Base-by-base conservation (phyloP, 2,797 vertebrate species). In the Melanotaenia parkinsoni region DNA sequence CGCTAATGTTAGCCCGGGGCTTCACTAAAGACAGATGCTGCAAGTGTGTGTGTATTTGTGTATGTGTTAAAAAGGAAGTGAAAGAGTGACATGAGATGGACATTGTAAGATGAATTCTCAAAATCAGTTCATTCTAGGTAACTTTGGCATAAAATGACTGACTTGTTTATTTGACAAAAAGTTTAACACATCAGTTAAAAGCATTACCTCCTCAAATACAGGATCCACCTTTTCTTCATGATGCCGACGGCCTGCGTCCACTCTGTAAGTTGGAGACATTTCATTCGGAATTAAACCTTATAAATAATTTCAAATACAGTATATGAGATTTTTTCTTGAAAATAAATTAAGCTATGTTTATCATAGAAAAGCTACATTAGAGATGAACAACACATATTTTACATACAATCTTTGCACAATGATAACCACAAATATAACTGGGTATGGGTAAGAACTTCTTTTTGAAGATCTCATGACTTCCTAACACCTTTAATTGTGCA, bases 1-100 rank as follows among this genome's bases (percentile, higher is more conserved):
- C 74, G 0, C 84, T 84, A 86, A 91, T 74, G 86, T 79, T 79
- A 70, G 82, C 91, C 87, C 4, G 58, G 59, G 87, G 91, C 89
- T 24, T 61, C 82, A 80, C 77, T 75, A 82, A 83, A 82, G 79
- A 78, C 72, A 60, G 78, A 86, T 64, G 72, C 75, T 76, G 58
- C 74, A 61, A 67, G 54, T 43, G 77, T 67, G 73, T 60, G 67
- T 81, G 79, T 80, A 57, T 76, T 72, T 79, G 62, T 40, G 57
- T 20, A 59, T 13, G 68, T 33, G 28, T 73, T 32, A 9, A 45
- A 76, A 61, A 79, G 75, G 81, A 81, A 86, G 78, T 9, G 8
- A 70, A 75, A 72, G 22, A 11, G 20, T 58, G 50, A 26, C 54
- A 33, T 47, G 10, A 67, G 65, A 78, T n/a, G 54, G 47, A 66